phyloP scores from a whole-genome alignment of 2,797 vertebrate genomes.

The Otolemur crassicaudatus region DNA sequence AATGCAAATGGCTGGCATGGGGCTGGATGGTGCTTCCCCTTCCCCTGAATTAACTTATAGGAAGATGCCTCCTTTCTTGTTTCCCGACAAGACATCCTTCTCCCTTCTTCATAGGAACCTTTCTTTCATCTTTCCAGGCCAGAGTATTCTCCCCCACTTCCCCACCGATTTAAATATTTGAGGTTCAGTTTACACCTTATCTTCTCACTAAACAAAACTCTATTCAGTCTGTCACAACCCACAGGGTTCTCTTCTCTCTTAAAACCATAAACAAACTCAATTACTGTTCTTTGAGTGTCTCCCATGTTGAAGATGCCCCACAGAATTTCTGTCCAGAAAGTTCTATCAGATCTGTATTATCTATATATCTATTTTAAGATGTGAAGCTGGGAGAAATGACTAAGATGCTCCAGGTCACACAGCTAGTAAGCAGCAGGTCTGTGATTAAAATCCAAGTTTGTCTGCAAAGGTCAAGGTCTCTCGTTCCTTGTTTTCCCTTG shows the following conservation, averaged over 20 bases:
- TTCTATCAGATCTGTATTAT: not conserved
- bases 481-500: not conserved
- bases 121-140: not conserved
- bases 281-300: not conserved
- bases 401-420: not conserved
- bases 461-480: not conserved
- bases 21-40: not conserved
- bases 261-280: not conserved
- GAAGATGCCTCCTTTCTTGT: not conserved
- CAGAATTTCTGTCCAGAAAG: slow-evolving; percentile 10
- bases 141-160: too few relatives aligned
- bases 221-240: not conserved
- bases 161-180: not conserved
- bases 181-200: not conserved
- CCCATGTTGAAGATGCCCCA: not conserved
- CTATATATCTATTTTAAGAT: not conserved
- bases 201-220: not conserved
- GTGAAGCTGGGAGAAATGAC: not conserved
- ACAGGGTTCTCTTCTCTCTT: not conserved
- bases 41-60: not conserved
- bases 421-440: not conserved
- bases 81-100: not conserved
- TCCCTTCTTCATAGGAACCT: not conserved
- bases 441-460: not conserved
- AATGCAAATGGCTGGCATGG: not conserved